Evolutionary conservation across 2,888 invertebrate genomes (phyloP), one percentile per base, ranked within the genome.

Genomic region (Torymus tubicola): DNA sequence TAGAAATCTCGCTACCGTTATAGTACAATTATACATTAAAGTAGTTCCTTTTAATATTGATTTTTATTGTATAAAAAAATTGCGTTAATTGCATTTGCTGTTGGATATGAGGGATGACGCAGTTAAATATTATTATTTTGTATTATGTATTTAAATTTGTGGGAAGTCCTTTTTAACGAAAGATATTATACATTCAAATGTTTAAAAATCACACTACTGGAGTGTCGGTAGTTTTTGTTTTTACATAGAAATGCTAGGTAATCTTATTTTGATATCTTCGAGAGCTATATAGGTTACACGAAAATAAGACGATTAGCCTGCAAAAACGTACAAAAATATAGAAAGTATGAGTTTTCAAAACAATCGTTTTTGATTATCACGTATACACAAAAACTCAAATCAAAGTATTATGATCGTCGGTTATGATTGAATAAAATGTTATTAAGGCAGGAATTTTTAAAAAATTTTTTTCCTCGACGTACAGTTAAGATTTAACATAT

Each of bases 11-110:
- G 57, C 60, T 75, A 81, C 53, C 60, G 21, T 78, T 78, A 78
- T 81, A 72, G 63, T 81, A 81, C 78, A 81, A 81, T 71, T 75
- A 76, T 81, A 81, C 78, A 78, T 76, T 57, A 78, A 42, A 78
- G 42, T 74, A 70, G 57, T 75, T 81, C 63, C 60, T 63, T 73
- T 70, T 58, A 68, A 78, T 69, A 74, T 78, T 78, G 69, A 81
- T 81, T 74, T 42, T 70, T 53, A 70, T 76, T 52, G 70, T 72
- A 75, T 71, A 81, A 81, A 81, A 78, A 77, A 78, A 78, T 74
- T 65, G 24, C 52, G 50, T 74, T 64, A 69, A 60, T 42, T 68
- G 61, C 57, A 42, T 75, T 57, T 65, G 52, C 21, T 70, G 18
- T 71, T 61, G 11, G 24, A 81, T 74, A 57, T 71, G 72, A 72